phyloP scores from a whole-genome alignment of 2,797 vertebrate genomes.

The Loris lydekkerianus region DNA sequence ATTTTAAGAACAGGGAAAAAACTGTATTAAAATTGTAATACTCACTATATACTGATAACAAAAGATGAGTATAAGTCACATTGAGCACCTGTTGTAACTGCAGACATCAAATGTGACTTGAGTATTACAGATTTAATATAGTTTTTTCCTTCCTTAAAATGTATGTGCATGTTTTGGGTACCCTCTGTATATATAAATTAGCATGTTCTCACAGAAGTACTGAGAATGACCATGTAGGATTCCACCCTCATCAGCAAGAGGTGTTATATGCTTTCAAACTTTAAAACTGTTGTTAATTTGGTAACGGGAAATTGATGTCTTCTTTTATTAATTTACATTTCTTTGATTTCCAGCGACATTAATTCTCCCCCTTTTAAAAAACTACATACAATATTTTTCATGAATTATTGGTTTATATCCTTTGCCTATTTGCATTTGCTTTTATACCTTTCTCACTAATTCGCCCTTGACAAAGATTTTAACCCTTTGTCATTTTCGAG shows the following conservation, averaged over 20 bases:
- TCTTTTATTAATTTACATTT: slow-evolving; percentile 33
- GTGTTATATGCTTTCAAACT: neutral
- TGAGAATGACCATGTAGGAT: neutral
- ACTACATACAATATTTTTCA: neutral
- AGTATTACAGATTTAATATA: too few species aligned
- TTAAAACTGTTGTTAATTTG: slow-evolving; percentile 28
- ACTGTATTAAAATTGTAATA: too few species aligned
- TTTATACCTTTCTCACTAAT: neutral
- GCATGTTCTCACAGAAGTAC: rapidly evolving
- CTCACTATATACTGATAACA: too few species aligned
- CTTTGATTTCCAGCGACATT: slow-evolving; percentile 20
- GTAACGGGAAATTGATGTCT: slow-evolving; percentile 1
- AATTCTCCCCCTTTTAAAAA: neutral
- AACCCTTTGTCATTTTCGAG: slow-evolving; percentile 9
- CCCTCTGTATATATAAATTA: neutral
- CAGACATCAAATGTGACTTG: too few species aligned
- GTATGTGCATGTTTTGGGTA: too few species aligned
- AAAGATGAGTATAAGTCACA: too few species aligned
- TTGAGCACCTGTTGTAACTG: too few species aligned
- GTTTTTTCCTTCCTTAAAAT: too few species aligned
- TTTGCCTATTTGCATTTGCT: neutral
- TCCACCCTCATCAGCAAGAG: neutral
- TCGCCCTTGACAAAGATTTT: neutral
- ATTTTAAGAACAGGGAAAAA: too few species aligned
- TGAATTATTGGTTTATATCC: neutral